Evolutionary conservation across 2,888 invertebrate species (phyloP).

Genomic region (Hydriomena furcata): DNA sequence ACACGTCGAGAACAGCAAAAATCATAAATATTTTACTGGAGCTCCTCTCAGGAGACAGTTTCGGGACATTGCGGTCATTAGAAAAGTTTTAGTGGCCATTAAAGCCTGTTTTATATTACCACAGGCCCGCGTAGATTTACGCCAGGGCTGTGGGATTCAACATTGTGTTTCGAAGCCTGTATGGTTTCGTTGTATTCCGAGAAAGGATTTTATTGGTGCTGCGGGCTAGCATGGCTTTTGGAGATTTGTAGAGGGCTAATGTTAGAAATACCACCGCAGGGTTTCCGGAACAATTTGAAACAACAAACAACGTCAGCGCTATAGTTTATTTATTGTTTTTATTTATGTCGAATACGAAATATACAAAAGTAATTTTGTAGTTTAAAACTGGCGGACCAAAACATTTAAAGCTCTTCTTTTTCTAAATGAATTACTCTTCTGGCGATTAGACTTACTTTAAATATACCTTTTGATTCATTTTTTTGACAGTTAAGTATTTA

Average conservation of each 20-base stretch:
- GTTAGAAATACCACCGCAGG: slow-evolving; percentile 12
- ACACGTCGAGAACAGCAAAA: slow-evolving; percentile 35
- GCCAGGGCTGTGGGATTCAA: slow-evolving; percentile 36
- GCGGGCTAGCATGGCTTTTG: slow-evolving; percentile 15
- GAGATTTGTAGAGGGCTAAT: slow-evolving; percentile 22
- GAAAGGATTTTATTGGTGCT: slow-evolving; percentile 24
- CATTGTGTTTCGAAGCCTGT: slow-evolving; percentile 21
- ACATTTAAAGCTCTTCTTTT: too few species aligned
- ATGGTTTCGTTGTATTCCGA: slow-evolving; percentile 16
- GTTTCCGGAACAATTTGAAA: background rate
- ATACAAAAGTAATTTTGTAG: too few species aligned
- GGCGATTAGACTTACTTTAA: too few species aligned
- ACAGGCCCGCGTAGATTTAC: slow-evolving; percentile 53
- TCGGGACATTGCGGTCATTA: slow-evolving; percentile 69
- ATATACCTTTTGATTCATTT: too few species aligned
- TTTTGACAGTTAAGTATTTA: too few species aligned
- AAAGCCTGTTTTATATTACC: slow-evolving; percentile 67
- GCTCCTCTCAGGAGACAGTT: slow-evolving; percentile 68
- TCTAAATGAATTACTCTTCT: too few species aligned
- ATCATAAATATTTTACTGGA: slow-evolving; percentile 58
- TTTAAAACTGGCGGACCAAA: too few species aligned
- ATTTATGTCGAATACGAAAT: background rate
- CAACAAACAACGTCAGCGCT: background rate
- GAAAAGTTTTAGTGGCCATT: slow-evolving; percentile 76
- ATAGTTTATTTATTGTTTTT: background rate